These are phyloP conservation scores for Scophthalmus maximus DNA, from an alignment of 2,113 vertebrate genomes.

Conservation along the genomic window DNA sequence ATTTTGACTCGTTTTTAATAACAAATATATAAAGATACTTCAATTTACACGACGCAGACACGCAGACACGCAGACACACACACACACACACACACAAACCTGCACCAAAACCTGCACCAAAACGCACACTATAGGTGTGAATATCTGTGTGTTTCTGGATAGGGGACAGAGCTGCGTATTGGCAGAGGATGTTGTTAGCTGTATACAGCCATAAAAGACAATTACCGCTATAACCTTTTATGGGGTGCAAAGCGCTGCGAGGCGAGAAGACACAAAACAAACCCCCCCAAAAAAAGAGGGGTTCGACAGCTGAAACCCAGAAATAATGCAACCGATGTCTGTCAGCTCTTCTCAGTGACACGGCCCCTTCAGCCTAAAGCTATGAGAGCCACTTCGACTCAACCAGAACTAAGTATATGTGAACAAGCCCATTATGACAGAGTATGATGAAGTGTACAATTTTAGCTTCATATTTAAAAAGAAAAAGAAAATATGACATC, in stretches of 20 bases:
- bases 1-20: neutral
- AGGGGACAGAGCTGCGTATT: slow-evolving; percentile 75
- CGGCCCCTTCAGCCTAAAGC: neutral
- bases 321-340: slow-evolving; percentile 61
- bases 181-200: slow-evolving; percentile 87
- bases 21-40: neutral
- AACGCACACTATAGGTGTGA: slow-evolving; percentile 29
- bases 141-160: slow-evolving; percentile 30
- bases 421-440: neutral
- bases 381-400: neutral
- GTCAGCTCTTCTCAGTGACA: slow-evolving; percentile 43
- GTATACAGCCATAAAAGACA: slow-evolving; percentile 93
- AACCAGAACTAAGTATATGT: neutral
- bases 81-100: slow-evolving; percentile 11
- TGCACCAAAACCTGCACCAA: neutral
- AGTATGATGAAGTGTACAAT: neutral
- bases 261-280: slow-evolving; percentile 82
- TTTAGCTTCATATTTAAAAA: neutral
- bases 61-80: neutral
- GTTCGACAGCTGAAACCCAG: slow-evolving; percentile 74
- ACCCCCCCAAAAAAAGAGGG: slow-evolving; percentile 68
- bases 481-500: neutral
- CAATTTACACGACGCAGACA: neutral
- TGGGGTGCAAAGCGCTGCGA: slow-evolving; percentile 94
- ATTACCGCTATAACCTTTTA: slow-evolving; percentile 95